Evolutionary conservation across 2,888 invertebrate species (phyloP), one percentile per base, ranked within the genome.

Genomic region (Stegana nigrithorax): DNA sequence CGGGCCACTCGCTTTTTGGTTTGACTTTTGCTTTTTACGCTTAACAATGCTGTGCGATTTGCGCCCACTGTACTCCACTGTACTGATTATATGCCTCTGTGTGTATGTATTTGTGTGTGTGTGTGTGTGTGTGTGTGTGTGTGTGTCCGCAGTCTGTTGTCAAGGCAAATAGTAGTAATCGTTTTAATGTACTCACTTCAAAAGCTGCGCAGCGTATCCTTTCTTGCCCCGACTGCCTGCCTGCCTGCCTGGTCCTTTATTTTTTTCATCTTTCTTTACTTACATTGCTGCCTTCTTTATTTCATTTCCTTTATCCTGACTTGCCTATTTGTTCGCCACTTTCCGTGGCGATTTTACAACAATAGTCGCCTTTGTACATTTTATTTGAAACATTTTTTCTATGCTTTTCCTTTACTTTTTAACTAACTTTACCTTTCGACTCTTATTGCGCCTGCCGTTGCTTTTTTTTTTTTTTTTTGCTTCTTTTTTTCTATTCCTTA

Each of bases 101-200:
- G 14, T 17, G 7, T 7, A 42, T 17, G 42, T 8, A 21, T 45
- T 45, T 19, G 45, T 7, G 45, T 45, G n/a, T n/a, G 4, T n/a
- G 50, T 50, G 14, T 3, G 5, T 17, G 50, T 6, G 45, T 45
- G n/a, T n/a, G 4, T n/a, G 50, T 50, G 14, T 3, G 5, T 17
- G 50, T 26, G 2, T 14, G 39, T 39, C 39, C 39, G 25, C 50
- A 50, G n/a, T 12, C 10, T 23, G 29, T 53, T 21, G 53, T 55
- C 32, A 55, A n/a, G 53, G 53, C 53, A 55, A 55, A 55, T 36
- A 55, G 36, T 55, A 21, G 53, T 55, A 55, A 55, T 55, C 53
- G 53, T 32, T 55, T 55, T 55, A 55, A 55, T 55, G 36, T 21
- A 55, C 53, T 55, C 53, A 55, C 32, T 36, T 55, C 53, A 50